A percentile compares a stretch with the other conserved stretches of the same genome.
phyloP scores from a whole-genome alignment of 2,797 vertebrate species.

The Galaxias olidus region DNA sequence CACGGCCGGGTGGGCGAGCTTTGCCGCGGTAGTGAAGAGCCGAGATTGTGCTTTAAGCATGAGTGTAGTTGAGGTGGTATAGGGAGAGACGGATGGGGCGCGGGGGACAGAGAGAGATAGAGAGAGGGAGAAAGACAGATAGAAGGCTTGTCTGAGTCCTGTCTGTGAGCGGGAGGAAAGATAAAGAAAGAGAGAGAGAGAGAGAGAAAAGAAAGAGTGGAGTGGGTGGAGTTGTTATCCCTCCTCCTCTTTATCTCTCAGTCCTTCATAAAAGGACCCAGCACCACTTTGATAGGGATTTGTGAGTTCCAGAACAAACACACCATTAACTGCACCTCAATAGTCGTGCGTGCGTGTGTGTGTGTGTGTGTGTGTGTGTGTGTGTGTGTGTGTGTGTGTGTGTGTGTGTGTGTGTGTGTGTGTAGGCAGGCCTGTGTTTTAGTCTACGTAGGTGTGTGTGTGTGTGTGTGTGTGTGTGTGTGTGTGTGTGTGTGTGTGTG shows the following conservation, averaged over 20 bases:
- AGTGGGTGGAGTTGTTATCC: conserved; percentile 18
- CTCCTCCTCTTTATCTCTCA: conserved; percentile 24
- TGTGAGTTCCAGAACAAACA: conserved; percentile 24
- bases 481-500: conserved; percentile 32
- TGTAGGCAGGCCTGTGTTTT: conserved; percentile 1
- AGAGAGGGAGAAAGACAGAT: conserved; percentile 6
- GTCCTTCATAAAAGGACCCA: conserved; percentile 37
- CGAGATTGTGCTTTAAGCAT: conserved; percentile 53
- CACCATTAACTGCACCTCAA: conserved; percentile 2
- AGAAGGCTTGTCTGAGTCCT: too few species aligned
- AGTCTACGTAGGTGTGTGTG: not conserved
- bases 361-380: too few species aligned
- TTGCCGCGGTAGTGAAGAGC: conserved; percentile 27
- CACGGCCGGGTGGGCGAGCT: not conserved
- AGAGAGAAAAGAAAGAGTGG: conserved; percentile 1
- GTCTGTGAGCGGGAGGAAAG: conserved; percentile 14
- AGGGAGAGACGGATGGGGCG: not conserved
- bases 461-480: not conserved
- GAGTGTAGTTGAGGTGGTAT: conserved; percentile 8
- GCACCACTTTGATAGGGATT: conserved; percentile 40
- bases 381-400: not conserved
- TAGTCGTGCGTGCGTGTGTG: not conserved
- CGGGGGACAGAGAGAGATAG: conserved; percentile 18
- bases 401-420: not conserved
- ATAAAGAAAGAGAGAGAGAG: conserved; percentile 20